Conservation (phyloP, 2,113 vertebrate species). For the Blennius ocellaris region DNA sequence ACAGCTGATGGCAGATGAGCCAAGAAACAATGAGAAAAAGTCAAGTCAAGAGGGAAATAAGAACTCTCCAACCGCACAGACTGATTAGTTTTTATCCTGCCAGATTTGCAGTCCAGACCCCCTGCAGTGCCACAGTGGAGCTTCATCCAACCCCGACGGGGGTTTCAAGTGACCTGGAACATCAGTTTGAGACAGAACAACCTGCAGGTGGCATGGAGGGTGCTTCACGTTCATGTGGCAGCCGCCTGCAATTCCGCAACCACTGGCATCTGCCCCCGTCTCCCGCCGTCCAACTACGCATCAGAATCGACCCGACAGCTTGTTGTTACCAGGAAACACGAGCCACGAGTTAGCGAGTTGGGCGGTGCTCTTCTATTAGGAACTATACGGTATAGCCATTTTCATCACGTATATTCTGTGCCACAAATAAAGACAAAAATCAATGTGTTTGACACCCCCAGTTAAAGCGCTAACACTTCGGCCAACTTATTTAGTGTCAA, state of each 20-base stretch:
- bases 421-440: no score
- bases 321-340: no score
- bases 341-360: no score
- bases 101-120: background rate
- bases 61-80: slow-evolving; percentile 2
- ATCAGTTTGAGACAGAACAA: slow-evolving; percentile 1
- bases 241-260: background rate
- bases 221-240: background rate
- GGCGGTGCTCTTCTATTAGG: no score
- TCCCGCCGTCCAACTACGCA: no score
- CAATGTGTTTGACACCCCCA: no score
- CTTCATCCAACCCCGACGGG: background rate
- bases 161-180: background rate
- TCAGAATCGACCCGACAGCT: no score
- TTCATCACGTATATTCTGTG: no score
- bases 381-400: no score
- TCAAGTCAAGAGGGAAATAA: slow-evolving; percentile 5
- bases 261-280: no score
- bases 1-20: background rate
- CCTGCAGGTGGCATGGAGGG: slow-evolving; percentile 24
- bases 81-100: background rate
- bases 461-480: no score
- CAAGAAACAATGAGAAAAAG: background rate
- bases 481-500: no score
- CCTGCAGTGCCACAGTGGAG: background rate